Percentiles rank a stretch among this genome's conserved stretches.
phyloP scores from a whole-genome alignment of 2,797 vertebrate genomes.

The Muscicapa comitata region DNA sequence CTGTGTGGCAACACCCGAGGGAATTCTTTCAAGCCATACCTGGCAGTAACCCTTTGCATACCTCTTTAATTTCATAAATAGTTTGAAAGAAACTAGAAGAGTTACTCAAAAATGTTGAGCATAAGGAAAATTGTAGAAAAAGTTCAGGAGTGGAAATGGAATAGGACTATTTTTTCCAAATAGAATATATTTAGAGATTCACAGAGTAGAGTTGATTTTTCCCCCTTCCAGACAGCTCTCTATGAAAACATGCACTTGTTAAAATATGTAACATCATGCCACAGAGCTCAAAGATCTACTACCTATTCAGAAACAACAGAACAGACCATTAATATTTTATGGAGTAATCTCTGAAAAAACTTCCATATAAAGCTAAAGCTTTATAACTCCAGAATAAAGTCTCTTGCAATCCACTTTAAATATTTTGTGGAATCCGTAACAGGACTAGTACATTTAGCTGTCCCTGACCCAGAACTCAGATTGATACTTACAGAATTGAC shows the following conservation, averaged over 20 bases:
- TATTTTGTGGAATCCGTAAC: neutral
- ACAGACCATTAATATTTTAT: neutral
- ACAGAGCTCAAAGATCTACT: neutral
- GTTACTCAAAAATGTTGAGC: neutral
- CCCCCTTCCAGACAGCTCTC: neutral
- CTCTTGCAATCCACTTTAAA: neutral
- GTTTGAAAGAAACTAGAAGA: neutral
- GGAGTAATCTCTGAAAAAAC: neutral
- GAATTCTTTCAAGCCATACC: neutral
- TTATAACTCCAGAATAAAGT: neutral
- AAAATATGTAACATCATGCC: accelerated
- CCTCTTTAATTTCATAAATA: neutral
- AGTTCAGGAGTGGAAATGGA: neutral
- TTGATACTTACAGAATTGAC: neutral
- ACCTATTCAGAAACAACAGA: neutral
- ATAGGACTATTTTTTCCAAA: neutral
- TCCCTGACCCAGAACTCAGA: neutral
- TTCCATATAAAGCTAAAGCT: neutral
- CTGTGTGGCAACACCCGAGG: neutral
- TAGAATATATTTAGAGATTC: neutral
- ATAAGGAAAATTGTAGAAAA: neutral
- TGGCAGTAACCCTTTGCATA: neutral
- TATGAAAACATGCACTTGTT: neutral
- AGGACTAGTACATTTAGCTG: neutral
- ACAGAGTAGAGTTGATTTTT: neutral